Evolutionary conservation across 92 coral and sea anemone species (phyloP), one percentile per base, ranked within the genome.

Genomic region (Heteractis magnifica): DNA sequence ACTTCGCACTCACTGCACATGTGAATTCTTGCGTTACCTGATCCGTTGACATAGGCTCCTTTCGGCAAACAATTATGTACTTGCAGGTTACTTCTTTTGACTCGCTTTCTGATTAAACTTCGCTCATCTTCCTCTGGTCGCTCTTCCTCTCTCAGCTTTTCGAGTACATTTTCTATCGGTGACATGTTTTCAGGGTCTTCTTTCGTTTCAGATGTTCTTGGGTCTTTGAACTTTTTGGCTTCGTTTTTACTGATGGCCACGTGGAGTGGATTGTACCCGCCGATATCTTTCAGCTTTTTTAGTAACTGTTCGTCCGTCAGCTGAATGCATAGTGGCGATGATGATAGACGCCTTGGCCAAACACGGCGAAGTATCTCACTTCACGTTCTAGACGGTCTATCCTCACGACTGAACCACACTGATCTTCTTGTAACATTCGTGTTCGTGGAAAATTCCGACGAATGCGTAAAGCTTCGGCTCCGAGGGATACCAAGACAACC

Each of bases 1-100:
- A 81, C 77, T 4, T 83, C 86, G 76, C 95, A 92, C 23, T 85
- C 89, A 14, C 89, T 70, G 70, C 95, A 92, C 77, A 92, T 52
- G 16, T 87, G 84, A 52, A 44, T 70, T 49, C 70, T 76, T 19
- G 11, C 16, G 8, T 52, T 11, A 0, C 52, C 51, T 5, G 52
- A 68, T 34, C 74, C 74, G 14, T 10, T n/a, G 10, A 65, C 59
- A 10, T 3, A 11, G n/a, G 48, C n/a, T 19, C 82, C 77, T 52
- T 19, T 76, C 8, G 19, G 13, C 72, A 82, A 77, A 59, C 87
- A 65, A 20, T 34, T 56, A 2, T 48, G 20, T 4, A 77, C 50
- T 10, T n/a, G n/a, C 6, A 16, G 23, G 48, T 77, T 11, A 26
- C 58, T 18, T 65, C 84, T n/a, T 48, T n/a, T 80, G 21, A 68